Base-by-base conservation (phyloP, 2,797 vertebrate genomes). In the Poeciliopsis turneri region DNA sequence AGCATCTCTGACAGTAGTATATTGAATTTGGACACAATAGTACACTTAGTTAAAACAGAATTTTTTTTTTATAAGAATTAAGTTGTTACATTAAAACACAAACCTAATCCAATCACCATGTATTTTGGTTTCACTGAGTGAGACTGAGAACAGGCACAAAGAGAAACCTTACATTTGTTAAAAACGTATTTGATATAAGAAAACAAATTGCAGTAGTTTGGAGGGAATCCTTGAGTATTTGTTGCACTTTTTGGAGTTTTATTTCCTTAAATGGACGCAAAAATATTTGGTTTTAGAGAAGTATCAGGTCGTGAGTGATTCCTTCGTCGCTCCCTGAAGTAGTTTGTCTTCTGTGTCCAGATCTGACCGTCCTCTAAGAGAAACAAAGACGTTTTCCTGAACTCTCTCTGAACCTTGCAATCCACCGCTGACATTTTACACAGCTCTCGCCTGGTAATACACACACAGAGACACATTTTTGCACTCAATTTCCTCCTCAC, bases 391-490 rank as follows among this genome's bases (percentile, higher is more conserved):
- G 47, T 76, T 84, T 39, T 33, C 86, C 79, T 89, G 86, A 94
- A 93, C 91, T 91, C 85, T 74, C 79, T 0, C 75, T 85, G 90
- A 93, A 91, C 92, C 87, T 88, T 70, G 53, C 74, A 25, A 79
- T 70, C 69, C 80, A 78, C 78, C 25, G 57, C 80, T 89, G 89
- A 90, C 90, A 92, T 86, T 90, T 87, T 41, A 72, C 82, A 81
- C 87, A 76, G 75, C 23, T 70, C 41, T n/a, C 12, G 2, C 3
- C 5, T 59, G 55, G 20, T 74, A 71, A 61, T 68, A 47, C 76
- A 6, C 69, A 13, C 78, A 55, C 61, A 25, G 39, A 45, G 68
- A 45, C 25, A 51, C 79, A 61, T 36, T 47, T 51, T 47, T 72
- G 25, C 78, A 69, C 82, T 69, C 75, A 16, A 59, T 72, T 69